Evolutionary conservation across 2,797 vertebrate genomes (phyloP).

Genomic region (Clarias platycephalus): DNA sequence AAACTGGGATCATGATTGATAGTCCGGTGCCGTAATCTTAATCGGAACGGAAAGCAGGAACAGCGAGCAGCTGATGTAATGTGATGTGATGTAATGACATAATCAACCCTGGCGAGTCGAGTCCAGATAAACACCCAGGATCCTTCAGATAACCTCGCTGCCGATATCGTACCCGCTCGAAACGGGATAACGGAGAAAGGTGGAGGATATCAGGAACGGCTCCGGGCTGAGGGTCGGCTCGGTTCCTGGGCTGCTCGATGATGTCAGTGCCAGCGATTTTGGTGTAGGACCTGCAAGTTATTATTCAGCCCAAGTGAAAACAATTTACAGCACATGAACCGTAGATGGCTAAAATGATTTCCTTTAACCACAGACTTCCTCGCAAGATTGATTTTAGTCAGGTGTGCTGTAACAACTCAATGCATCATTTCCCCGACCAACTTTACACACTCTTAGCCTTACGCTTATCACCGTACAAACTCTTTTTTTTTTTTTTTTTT

Average conservation of each 20-base stretch:
- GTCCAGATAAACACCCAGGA: slow-evolving; percentile 18
- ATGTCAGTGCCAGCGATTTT: not conserved
- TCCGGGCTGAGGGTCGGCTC: not conserved
- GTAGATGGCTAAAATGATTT: slow-evolving; percentile 15
- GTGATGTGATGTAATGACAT: slow-evolving; percentile 29
- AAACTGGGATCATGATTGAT: slow-evolving; percentile 14
- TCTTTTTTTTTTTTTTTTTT: not conserved
- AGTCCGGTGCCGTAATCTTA: slow-evolving; percentile 17
- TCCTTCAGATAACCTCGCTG: slow-evolving; percentile 41
- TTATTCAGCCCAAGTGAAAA: slow-evolving; percentile 16
- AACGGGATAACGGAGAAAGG: slow-evolving; percentile 8
- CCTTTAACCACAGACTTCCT: slow-evolving; percentile 13
- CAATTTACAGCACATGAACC: slow-evolving; percentile 22
- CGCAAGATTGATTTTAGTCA: slow-evolving; percentile 24
- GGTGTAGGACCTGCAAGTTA: not conserved
- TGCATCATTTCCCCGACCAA: not conserved
- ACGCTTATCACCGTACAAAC: not conserved
- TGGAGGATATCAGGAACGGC: not conserved
- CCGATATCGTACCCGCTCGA: slow-evolving; percentile 5
- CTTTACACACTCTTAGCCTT: not conserved
- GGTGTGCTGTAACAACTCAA: slow-evolving; percentile 19
- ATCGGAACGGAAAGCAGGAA: slow-evolving; percentile 35
- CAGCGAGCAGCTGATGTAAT: slow-evolving; percentile 41
- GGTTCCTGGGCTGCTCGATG: not conserved
- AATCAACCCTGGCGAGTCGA: slow-evolving; percentile 32